Percentiles rank a stretch among this genome's conserved stretches.
phyloP scores from a whole-genome alignment of 1,140 invertebrate species.

The Battus philenor region DNA sequence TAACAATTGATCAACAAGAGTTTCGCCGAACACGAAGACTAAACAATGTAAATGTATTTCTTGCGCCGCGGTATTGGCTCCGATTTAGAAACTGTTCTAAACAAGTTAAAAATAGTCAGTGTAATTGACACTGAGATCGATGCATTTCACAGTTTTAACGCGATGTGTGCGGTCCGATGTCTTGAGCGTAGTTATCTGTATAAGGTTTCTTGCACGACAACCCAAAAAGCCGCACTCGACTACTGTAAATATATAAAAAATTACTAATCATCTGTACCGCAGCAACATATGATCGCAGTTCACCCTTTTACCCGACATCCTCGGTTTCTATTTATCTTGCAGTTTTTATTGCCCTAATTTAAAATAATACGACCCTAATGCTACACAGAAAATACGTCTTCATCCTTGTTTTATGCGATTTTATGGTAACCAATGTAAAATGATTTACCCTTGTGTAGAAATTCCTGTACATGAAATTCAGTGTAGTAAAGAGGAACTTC shows the following conservation, averaged over 20 bases:
- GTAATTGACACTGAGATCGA: constrained; percentile 55
- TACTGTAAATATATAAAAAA: constrained; percentile 22
- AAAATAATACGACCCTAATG: constrained; percentile 8
- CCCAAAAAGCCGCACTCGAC: constrained; percentile 10
- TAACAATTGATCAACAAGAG: constrained; percentile 7
- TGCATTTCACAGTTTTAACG: constrained; percentile 27
- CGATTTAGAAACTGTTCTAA: constrained; percentile 20
- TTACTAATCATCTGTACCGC: constrained; percentile 10
- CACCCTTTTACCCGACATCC: constrained; percentile 30
- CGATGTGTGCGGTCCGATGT: constrained; percentile 40
- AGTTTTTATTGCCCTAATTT: constrained; percentile 14
- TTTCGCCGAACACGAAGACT: constrained; percentile 27
- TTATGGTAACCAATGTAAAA: too few species aligned
- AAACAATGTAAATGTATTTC: constrained; percentile 29
- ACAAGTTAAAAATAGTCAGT: constrained; percentile 42
- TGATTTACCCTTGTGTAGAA: too few species aligned
- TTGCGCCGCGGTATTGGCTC: constrained; percentile 1
- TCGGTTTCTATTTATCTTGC: constrained; percentile 19
- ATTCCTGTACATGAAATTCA: too few species aligned
- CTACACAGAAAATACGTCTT: too few species aligned
- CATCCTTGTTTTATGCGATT: too few species aligned
- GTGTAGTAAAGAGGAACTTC: too few species aligned
- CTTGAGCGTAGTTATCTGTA: constrained; percentile 17
- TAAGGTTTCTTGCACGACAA: constrained; percentile 13
- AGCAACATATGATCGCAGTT: constrained; percentile 27